Conservation (phyloP, 1,140 invertebrate species). For the Melanaphis sacchari region DNA sequence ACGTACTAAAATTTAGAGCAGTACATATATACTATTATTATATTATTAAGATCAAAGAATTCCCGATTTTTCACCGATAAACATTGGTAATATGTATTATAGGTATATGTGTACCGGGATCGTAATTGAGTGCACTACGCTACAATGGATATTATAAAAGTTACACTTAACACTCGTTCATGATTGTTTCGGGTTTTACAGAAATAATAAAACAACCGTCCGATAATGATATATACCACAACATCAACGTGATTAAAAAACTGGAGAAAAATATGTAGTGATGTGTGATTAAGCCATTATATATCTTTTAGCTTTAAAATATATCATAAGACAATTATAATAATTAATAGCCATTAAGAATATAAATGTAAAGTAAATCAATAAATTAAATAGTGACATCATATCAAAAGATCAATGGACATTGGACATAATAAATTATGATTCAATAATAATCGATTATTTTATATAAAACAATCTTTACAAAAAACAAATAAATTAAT, state of each 20-base stretch:
- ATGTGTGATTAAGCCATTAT: no score
- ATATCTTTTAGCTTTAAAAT: no score
- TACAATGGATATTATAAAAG: not conserved
- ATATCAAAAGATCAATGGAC: no score
- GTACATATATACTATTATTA: not conserved
- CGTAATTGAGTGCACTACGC: not conserved
- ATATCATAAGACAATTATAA: no score
- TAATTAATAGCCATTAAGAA: no score
- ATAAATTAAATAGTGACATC: no score
- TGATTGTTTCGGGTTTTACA: not conserved
- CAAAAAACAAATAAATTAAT: not conserved
- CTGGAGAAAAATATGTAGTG: not conserved
- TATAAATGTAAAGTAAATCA: no score
- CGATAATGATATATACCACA: not conserved
- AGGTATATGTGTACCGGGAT: not conserved
- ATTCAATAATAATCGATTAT: not conserved
- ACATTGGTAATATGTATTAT: not conserved
- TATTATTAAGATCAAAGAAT: not conserved
- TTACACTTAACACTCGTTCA: not conserved
- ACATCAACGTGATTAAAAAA: not conserved
- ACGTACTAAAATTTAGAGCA: not conserved
- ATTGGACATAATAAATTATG: not conserved
- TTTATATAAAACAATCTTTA: not conserved
- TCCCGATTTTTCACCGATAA: not conserved
- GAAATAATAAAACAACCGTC: not conserved